Evolutionary conservation across 2,888 invertebrate genomes (phyloP), one percentile per base, ranked within the genome.

Genomic region (Periphyllus acericola): DNA sequence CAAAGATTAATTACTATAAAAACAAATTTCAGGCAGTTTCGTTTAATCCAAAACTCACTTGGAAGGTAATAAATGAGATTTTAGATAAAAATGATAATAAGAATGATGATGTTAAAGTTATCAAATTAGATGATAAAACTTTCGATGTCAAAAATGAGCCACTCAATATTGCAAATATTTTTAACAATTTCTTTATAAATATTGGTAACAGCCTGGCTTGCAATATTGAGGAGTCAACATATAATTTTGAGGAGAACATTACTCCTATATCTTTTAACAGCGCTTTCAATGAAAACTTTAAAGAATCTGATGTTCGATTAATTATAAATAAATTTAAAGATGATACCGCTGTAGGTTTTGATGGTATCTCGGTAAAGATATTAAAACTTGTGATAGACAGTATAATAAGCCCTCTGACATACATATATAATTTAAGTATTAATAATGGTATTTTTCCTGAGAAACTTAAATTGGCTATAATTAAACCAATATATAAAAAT

Each of bases 121-220:
- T 75, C 17, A 46, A 46, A 75, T 0, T 40, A 40, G 40, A 75
- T 40, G 17, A 75, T 75, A 1, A 46, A 1, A 75, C 40, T 46
- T 1, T 75, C 5, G n/a, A 75, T 46, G 40, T 46, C n/a, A 75
- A 75, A 40, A 46, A 75, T 40, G n/a, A 75, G n/a, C 29, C 75
- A 14, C n/a, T 40, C 9, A 46, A 46, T n/a, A 40, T 46, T n/a
- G 40, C 75, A 40, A 75, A 75, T 75, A 40, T 75, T 9, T 75
- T 40, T 75, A 72, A 72, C 72, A 72, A 72, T 21, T 72, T 72
- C 72, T 72, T 72, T 72, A 72, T 72, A 72, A 72, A 75, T 75
- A 75, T 40, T 46, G 75, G 40, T 75, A 75, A 75, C 75, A 75
- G 74, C 9, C n/a, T 40, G 0, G 74, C 74, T n/a, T 74, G 74